A percentile compares a stretch with the other conserved stretches of the same genome.
Conservation (phyloP, 2,113 vertebrate genomes). For the Aleadryas rufinucha region DNA sequence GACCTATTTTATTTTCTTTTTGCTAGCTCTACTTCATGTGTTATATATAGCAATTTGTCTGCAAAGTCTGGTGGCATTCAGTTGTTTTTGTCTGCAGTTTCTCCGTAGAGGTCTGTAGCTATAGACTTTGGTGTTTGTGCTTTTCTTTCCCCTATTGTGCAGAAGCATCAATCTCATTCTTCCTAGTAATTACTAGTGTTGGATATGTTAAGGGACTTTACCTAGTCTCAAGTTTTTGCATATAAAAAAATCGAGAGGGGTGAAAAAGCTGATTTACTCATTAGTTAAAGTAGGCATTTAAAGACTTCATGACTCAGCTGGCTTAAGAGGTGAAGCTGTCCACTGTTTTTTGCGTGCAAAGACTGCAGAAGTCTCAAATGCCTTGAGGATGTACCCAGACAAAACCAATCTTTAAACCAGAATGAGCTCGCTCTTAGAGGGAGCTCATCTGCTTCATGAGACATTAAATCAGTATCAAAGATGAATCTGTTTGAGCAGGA, state of each 20-base stretch:
- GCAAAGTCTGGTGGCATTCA: neutral
- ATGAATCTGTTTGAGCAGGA: neutral
- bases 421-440: neutral
- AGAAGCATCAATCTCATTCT: neutral
- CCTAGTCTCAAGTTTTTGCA: neutral
- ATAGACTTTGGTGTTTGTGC: neutral
- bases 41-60: constrained; percentile 17
- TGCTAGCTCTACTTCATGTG: neutral
- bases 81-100: neutral
- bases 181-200: neutral
- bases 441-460: neutral
- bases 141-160: neutral
- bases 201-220: neutral
- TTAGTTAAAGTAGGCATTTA: neutral
- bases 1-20: neutral
- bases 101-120: neutral
- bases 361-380: neutral
- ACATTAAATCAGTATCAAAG: neutral
- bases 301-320: neutral
- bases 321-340: neutral
- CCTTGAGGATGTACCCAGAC: neutral
- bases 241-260: neutral
- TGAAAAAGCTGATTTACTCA: neutral
- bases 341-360: neutral
- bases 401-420: neutral